Conservation (phyloP, 2,113 vertebrate genomes). For the Microtus pennsylvanicus region DNA sequence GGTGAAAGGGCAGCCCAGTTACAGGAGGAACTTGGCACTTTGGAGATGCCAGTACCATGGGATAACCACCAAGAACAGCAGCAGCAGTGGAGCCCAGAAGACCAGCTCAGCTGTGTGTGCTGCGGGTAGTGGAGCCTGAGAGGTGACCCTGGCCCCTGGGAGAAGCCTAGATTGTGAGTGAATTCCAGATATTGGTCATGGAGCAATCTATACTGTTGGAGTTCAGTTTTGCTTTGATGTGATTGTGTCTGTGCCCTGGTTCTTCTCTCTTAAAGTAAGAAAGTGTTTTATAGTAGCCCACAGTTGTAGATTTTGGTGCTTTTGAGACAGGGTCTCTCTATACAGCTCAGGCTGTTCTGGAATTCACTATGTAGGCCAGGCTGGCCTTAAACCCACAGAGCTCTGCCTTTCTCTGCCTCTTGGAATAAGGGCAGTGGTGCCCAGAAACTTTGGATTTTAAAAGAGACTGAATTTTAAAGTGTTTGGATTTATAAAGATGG, state of each 20-base stretch:
- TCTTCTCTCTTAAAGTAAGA: not conserved
- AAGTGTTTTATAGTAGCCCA: not conserved
- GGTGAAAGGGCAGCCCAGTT: not conserved
- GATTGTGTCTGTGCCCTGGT: not conserved
- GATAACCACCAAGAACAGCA: not conserved
- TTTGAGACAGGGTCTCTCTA: not conserved
- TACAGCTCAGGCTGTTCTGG: not conserved
- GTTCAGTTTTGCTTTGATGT: not conserved
- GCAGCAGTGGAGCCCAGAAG: not conserved
- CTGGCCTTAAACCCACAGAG: not conserved
- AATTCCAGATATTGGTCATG: not conserved
- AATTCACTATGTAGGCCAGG: not conserved
- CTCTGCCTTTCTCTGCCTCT: not conserved
- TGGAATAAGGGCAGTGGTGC: not conserved
- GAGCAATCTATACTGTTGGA: not conserved
- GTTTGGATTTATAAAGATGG: not conserved
- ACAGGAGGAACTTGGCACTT: not conserved
- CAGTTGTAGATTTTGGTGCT: not conserved
- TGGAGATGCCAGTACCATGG: not conserved
- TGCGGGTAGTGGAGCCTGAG: not conserved
- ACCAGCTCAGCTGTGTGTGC: not conserved
- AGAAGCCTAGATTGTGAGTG: not conserved
- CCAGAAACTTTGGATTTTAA: not conserved
- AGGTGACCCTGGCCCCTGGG: not conserved
- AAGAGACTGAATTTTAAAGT: not conserved